A percentile compares a stretch with the other conserved stretches of the same genome.
These are phyloP conservation scores for Neopelma chrysocephalum DNA, from an alignment of 2,797 vertebrate species.

Conservation along the genomic window DNA sequence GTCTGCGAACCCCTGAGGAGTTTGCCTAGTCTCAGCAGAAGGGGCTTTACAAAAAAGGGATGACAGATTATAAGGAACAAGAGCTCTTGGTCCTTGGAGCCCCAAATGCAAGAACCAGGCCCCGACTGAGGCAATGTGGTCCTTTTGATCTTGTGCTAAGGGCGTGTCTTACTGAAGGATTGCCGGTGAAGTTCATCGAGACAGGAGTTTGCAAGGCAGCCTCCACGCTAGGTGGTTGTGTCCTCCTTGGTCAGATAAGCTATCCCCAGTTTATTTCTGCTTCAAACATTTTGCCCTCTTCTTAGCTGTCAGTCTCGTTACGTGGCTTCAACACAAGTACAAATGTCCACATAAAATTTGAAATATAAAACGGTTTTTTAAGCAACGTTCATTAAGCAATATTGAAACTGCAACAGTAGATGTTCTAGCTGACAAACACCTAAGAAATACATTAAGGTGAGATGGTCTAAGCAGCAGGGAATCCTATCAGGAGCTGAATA, in stretches of 20 bases:
- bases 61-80: not conserved
- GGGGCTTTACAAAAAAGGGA: not conserved
- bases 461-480: not conserved
- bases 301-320: not conserved
- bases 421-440: not conserved
- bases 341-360: not conserved
- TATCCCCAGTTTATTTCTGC: not conserved
- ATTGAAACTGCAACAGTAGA: not conserved
- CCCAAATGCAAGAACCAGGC: not conserved
- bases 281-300: not conserved
- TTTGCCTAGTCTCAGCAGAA: not conserved
- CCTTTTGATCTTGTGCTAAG: not conserved
- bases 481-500: not conserved
- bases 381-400: not conserved
- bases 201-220: not conserved
- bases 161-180: rapidly evolving
- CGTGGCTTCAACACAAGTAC: not conserved
- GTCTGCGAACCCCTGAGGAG: not conserved
- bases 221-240: not conserved
- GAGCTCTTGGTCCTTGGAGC: not conserved
- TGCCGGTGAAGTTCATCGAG: not conserved
- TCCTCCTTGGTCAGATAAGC: not conserved
- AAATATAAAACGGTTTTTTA: not conserved
- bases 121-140: rapidly evolving
- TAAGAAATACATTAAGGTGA: not conserved